These are phyloP conservation scores for Dolichallabes microphthalmus DNA, from an alignment of 2,113 vertebrate species.

Conservation along the genomic window DNA sequence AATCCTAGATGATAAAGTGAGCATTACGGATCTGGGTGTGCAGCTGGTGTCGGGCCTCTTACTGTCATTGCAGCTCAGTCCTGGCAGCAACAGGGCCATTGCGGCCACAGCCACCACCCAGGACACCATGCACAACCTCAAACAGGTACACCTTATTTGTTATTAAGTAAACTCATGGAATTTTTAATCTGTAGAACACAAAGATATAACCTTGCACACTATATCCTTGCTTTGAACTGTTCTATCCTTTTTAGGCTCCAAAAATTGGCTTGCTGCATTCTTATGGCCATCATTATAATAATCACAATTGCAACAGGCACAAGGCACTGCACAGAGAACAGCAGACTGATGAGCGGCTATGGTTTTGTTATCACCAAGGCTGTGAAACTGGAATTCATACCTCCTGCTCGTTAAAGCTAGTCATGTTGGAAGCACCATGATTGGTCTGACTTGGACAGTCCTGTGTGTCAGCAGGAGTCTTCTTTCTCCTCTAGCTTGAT, in stretches of 20 bases:
- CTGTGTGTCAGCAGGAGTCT: conserved; percentile 47
- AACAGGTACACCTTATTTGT: conserved; percentile 77
- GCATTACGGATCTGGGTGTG: conserved; percentile 86
- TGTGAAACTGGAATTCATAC: conserved; percentile 43
- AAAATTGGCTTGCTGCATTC: conserved; percentile 19
- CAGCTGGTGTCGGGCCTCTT: conserved; percentile 92
- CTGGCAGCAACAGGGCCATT: conserved; percentile 78
- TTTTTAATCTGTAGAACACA: background rate
- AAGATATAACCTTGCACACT: background rate
- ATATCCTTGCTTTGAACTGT: conserved; percentile 69
- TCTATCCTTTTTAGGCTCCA: conserved; percentile 48
- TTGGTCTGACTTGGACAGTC: conserved; percentile 49
- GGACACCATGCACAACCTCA: conserved; percentile 80
- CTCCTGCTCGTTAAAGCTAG: conserved; percentile 42
- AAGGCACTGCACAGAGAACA: conserved; percentile 21
- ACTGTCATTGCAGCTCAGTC: conserved; percentile 82
- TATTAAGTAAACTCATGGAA: background rate
- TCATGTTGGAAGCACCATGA: conserved; percentile 55
- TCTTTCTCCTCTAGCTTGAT: conserved; percentile 33
- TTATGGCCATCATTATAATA: conserved; percentile 43
- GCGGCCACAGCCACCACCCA: conserved; percentile 81
- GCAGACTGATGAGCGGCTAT: conserved; percentile 39
- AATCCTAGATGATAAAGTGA: conserved; percentile 92
- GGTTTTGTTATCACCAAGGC: conserved; percentile 33
- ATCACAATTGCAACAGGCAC: conserved; percentile 28